Percentiles rank a stretch among this genome's conserved stretches.
These are phyloP conservation scores for Hippopotamus amphibius DNA, from an alignment of 2,113 vertebrate species.

Conservation along the genomic window DNA sequence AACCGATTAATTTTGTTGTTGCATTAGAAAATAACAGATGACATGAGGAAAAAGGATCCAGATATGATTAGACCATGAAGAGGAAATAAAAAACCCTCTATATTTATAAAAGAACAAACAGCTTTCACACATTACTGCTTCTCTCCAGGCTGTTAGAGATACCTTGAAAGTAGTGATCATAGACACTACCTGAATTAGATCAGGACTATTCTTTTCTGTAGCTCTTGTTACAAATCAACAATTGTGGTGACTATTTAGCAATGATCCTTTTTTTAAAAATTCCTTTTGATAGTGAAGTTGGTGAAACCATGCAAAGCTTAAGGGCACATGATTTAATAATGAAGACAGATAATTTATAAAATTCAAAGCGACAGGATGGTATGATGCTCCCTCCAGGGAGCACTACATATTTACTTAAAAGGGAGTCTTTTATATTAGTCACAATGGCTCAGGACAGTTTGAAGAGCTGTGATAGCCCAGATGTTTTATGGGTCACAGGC, in stretches of 20 bases:
- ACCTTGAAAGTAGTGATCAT: slow-evolving; percentile 10
- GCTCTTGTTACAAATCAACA: slow-evolving; percentile 44
- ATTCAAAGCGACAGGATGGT: not conserved
- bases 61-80: slow-evolving; percentile 43
- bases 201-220: not conserved
- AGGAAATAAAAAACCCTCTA: not conserved
- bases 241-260: not conserved
- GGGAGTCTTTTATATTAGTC: not conserved
- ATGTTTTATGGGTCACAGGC: not conserved
- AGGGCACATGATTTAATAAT: slow-evolving; percentile 46
- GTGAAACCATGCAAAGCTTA: slow-evolving; percentile 15
- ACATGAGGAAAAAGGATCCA: not conserved
- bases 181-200: slow-evolving; percentile 54
- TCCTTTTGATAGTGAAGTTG: slow-evolving; percentile 51
- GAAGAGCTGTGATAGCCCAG: not conserved
- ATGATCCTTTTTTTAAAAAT: not conserved
- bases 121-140: slow-evolving; percentile 31
- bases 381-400: not conserved
- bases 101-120: slow-evolving; percentile 51
- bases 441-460: not conserved
- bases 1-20: slow-evolving; percentile 62
- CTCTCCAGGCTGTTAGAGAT: slow-evolving; percentile 48
- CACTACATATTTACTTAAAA: not conserved
- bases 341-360: slow-evolving; percentile 48
- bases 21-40: slow-evolving; percentile 39